Evolutionary conservation across 2,888 invertebrate genomes (phyloP).

Genomic region (Dorcus parallelipipedus): DNA sequence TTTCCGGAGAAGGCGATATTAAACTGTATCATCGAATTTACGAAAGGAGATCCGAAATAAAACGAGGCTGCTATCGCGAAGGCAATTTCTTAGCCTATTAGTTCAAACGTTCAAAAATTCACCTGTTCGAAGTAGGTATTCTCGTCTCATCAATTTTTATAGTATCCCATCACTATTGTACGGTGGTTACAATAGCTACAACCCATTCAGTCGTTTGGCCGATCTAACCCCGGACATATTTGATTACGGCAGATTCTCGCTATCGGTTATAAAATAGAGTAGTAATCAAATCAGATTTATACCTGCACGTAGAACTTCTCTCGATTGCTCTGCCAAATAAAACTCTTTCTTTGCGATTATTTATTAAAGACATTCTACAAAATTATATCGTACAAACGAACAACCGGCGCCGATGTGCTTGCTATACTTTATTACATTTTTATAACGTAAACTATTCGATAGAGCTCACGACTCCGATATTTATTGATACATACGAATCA

Average conservation of each 20-base stretch:
- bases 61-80: background rate
- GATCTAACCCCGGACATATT: background rate
- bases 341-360: slow-evolving; percentile 9
- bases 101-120: slow-evolving; percentile 1
- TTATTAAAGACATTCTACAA: slow-evolving; percentile 9
- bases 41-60: no score
- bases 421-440: slow-evolving; percentile 7
- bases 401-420: background rate
- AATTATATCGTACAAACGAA: slow-evolving; percentile 8
- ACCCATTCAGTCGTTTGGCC: background rate
- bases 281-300: slow-evolving; percentile 12
- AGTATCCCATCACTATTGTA: slow-evolving; percentile 2
- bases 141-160: slow-evolving; percentile 2
- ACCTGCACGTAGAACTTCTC: slow-evolving; percentile 4
- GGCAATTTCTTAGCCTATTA: background rate
- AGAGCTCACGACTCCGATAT: no score
- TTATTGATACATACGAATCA: no score
- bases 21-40: no score
- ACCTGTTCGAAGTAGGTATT: slow-evolving; percentile 1
- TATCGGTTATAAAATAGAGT: slow-evolving; percentile 1
- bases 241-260: slow-evolving; percentile 2
- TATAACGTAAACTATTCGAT: slow-evolving; percentile 7
- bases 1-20: no score
- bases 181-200: slow-evolving; percentile 2
- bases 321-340: slow-evolving; percentile 8